Evolutionary conservation across 2,113 vertebrate species (phyloP).

Genomic region (Prionailurus bengalensis): DNA sequence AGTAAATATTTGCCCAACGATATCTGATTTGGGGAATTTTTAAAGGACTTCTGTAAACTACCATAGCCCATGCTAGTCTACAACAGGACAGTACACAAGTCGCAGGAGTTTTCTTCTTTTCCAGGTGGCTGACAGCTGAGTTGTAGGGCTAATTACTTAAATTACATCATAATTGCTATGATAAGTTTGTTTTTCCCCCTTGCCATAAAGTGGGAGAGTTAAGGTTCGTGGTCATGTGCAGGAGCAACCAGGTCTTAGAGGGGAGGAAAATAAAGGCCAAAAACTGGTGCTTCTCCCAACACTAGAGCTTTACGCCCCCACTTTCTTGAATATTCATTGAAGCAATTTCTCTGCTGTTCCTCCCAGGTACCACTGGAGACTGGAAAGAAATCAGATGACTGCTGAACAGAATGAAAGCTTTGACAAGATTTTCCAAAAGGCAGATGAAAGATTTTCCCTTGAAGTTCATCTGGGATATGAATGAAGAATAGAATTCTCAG

Average conservation of each 20-base stretch:
- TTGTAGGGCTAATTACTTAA: background rate
- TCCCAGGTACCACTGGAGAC: slow-evolving; percentile 75
- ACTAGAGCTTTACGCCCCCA: background rate
- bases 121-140: background rate
- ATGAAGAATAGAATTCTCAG: too few relatives aligned
- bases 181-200: background rate
- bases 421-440: slow-evolving; percentile 53
- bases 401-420: slow-evolving; percentile 78
- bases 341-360: background rate
- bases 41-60: background rate
- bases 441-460: slow-evolving; percentile 74
- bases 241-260: background rate
- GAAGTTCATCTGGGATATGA: background rate
- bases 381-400: slow-evolving; percentile 82
- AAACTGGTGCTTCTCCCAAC: background rate
- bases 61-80: background rate
- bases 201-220: background rate
- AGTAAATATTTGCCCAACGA: background rate
- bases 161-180: background rate
- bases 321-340: background rate
- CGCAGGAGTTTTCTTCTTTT: background rate
- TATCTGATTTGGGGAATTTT: background rate
- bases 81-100: background rate
- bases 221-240: background rate
- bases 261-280: background rate